phyloP scores from a whole-genome alignment of 2,888 invertebrate species.

The Morpho helenor region DNA sequence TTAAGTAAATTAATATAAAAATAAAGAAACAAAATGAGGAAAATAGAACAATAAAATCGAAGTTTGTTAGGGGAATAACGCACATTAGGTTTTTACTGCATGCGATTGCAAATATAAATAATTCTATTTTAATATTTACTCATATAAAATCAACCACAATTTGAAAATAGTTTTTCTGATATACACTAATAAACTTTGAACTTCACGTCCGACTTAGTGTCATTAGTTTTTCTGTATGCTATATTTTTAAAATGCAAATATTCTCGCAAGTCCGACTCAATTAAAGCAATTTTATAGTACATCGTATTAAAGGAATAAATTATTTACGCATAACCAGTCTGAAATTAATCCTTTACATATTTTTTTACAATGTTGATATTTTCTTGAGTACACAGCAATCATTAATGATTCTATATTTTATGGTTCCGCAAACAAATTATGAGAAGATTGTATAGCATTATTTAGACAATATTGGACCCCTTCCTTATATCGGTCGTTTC shows the following conservation, averaged over 20 bases:
- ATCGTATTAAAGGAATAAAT: neutral
- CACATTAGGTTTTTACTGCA: no score
- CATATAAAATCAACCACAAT: neutral
- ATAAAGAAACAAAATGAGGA: no score
- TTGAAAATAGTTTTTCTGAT: neutral
- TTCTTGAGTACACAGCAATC: slow-evolving; percentile 27
- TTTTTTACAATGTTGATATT: slow-evolving; percentile 28
- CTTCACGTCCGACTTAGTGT: slow-evolving; percentile 1
- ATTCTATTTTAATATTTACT: neutral
- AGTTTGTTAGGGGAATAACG: no score
- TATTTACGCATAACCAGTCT: neutral
- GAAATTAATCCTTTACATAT: slow-evolving; percentile 18
- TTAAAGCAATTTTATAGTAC: slow-evolving; percentile 5
- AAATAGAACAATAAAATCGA: no score
- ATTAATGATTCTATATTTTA: slow-evolving; percentile 31
- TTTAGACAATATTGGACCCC: no score
- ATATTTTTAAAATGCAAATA: slow-evolving; percentile 7
- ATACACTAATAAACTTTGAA: slow-evolving; percentile 14
- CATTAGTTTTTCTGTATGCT: slow-evolving; percentile 7
- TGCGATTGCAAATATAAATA: no score
- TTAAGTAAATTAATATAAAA: no score
- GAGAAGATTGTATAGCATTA: no score
- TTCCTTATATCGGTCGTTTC: no score
- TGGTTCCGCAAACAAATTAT: slow-evolving; percentile 27
- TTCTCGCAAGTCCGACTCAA: neutral